Percentiles rank a stretch among this genome's conserved stretches.
Conservation (phyloP, 2,113 vertebrate genomes). For the Orientallactaga bullata region DNA sequence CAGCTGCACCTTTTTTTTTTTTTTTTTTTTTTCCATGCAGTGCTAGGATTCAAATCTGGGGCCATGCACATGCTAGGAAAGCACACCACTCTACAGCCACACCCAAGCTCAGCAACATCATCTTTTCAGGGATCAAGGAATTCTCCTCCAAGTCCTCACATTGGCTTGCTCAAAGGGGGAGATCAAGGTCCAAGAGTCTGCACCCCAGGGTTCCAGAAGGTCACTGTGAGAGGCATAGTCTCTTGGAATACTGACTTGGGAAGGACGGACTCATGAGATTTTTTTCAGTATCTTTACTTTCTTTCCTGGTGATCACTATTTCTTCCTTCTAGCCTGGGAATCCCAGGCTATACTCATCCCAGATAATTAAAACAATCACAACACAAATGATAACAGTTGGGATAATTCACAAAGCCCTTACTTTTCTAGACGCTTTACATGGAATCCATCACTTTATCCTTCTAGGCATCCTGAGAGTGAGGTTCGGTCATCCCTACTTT, state of each 20-base stretch:
- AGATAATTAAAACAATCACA: constrained; percentile 8
- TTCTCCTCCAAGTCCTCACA: not conserved
- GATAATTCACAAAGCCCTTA: not conserved
- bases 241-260: not conserved
- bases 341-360: not conserved
- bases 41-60: not conserved
- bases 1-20: not conserved
- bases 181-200: not conserved
- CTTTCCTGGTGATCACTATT: not conserved
- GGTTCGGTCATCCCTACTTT: not conserved
- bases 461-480: not conserved
- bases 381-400: not conserved
- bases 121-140: not conserved
- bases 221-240: not conserved
- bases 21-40: not conserved
- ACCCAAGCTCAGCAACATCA: not conserved
- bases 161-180: not conserved
- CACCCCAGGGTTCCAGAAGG: not conserved
- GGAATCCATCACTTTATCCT: not conserved
- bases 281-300: not conserved
- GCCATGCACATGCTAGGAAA: not conserved
- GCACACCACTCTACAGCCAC: not conserved
- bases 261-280: too few species aligned
- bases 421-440: not conserved
- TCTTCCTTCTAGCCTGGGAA: not conserved